Conservation (phyloP, 2,797 vertebrate genomes). For the Alosa sapidissima region DNA sequence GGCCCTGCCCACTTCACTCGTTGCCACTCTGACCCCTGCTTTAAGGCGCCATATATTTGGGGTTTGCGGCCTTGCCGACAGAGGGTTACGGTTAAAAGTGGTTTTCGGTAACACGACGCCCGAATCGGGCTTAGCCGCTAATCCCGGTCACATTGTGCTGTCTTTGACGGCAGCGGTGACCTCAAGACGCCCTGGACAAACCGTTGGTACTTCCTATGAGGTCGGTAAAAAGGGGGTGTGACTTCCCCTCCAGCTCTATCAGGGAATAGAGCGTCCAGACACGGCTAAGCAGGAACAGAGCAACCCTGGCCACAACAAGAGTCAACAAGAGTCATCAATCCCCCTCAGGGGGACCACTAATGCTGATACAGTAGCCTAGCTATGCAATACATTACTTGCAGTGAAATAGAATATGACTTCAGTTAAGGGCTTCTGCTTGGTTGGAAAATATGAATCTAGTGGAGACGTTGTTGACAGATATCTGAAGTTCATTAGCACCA, state of each 20-base stretch:
- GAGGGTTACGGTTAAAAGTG: slow-evolving; percentile 5
- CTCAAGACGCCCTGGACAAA: background rate
- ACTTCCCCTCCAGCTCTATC: too few relatives aligned
- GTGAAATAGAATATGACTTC: background rate
- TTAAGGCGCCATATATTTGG: background rate
- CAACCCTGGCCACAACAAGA: too few relatives aligned
- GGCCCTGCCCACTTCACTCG: background rate
- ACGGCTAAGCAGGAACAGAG: too few relatives aligned
- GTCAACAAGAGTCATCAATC: too few relatives aligned
- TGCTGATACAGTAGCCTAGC: too few relatives aligned
- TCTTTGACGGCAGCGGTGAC: background rate
- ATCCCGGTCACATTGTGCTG: background rate
- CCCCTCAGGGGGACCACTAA: too few relatives aligned
- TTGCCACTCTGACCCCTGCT: background rate
- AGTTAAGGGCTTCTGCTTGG: background rate
- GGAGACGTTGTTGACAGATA: too few relatives aligned
- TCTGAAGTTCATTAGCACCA: too few relatives aligned
- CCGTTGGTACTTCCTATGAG: background rate
- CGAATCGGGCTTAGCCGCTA: slow-evolving; percentile 8
- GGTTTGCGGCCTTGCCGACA: background rate
- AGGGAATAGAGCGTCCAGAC: background rate
- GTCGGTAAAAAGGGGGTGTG: too few relatives aligned
- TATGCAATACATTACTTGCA: background rate
- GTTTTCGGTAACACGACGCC: background rate
- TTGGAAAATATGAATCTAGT: background rate